phyloP scores from a whole-genome alignment of 2,113 vertebrate genomes.

The Alexandromys fortis region DNA sequence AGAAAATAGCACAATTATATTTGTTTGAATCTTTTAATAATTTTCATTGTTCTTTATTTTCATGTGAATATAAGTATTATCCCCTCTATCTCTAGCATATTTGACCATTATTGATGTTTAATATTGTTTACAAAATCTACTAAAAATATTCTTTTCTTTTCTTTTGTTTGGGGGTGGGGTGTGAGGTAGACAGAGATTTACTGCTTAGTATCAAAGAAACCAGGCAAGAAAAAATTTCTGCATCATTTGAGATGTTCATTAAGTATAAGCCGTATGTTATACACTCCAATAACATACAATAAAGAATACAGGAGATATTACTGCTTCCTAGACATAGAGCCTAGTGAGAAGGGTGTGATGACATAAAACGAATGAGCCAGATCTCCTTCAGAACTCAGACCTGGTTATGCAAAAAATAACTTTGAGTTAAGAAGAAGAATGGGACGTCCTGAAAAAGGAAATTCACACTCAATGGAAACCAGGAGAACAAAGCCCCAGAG shows the following conservation, averaged over 20 bases:
- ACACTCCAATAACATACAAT: background rate
- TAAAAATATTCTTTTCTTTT: background rate
- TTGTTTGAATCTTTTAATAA: background rate
- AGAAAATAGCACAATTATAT: background rate
- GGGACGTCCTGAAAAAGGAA: background rate
- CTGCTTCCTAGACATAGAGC: background rate
- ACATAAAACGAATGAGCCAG: background rate
- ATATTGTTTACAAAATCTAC: background rate
- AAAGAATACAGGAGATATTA: background rate
- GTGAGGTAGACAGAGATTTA: background rate
- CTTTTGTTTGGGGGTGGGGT: no score
- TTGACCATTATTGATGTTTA: background rate
- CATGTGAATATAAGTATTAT: background rate
- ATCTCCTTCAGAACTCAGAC: background rate
- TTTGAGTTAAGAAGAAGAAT: background rate
- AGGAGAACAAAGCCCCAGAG: background rate
- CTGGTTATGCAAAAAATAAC: background rate
- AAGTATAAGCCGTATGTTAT: background rate
- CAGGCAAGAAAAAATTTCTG: background rate
- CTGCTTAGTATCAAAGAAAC: background rate
- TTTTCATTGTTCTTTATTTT: background rate
- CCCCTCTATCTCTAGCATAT: background rate
- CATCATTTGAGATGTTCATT: background rate
- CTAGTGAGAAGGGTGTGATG: background rate
- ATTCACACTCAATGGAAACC: background rate